Evolutionary conservation across 2,888 invertebrate genomes (phyloP), one percentile per base, ranked within the genome.

Genomic region (Mylabris sibirica): DNA sequence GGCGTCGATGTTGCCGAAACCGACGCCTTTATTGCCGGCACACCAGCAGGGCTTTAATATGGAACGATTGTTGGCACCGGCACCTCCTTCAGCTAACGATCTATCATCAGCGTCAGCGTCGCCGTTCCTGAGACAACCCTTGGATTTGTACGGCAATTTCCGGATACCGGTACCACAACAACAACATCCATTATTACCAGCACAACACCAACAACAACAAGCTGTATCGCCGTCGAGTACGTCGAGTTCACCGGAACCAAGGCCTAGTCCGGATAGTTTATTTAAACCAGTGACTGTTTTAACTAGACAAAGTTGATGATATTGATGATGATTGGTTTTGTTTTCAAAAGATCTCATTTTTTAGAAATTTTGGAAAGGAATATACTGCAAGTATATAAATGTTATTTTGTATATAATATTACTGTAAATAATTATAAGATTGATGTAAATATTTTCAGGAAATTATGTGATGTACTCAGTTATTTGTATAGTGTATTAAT

Each of bases 11-110:
- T 75, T 83, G 4, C 87, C 85, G 69, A 87, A 88, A 77, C 87
- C 89, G 76, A 87, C 88, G 71, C 86, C 85, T 81, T 87, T 87
- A 60, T 82, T 77, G 72, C 87, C 85, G 17, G 80, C 86, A 64
- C 73, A 75, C 8, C 77, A 70, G 53, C 84, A 74, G 68, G 75
- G 82, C 1, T 87, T 86, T 72, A 81, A 78, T 67, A 75, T 85
- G 76, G 85, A 85, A 63, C 77, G 84, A 63, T 69, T 84, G 11
- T 72, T 85, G 61, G 81, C 74, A 78, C 84, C n/a, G 82, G 53
- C 65, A 35, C 78, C 77, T 78, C 85, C 66, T 78, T 20, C 20
- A 11, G 49, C 49, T 49, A 49, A 20, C 11, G 63, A 75, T 38
- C 61, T 79, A 24, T 76, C 26, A 20, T 76, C 26, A 35, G 73